A percentile compares a stretch with the other conserved stretches of the same genome.
Conservation (phyloP, 2,113 vertebrate genomes). For the Caloenas nicobarica region DNA sequence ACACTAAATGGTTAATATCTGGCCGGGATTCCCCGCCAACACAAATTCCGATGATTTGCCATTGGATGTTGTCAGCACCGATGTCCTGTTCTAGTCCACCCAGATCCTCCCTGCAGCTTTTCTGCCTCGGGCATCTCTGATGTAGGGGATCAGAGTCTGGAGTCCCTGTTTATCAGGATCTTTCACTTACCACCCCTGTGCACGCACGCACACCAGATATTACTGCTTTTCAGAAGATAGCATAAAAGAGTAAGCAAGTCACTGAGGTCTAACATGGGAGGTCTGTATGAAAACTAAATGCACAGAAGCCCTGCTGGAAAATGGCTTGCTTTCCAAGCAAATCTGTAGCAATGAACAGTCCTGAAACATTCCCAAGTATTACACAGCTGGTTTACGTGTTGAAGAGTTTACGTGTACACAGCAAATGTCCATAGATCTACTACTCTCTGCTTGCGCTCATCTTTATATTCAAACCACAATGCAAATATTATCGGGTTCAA, state of each 20-base stretch:
- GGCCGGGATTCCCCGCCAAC: conserved; percentile 34
- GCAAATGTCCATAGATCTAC: not conserved
- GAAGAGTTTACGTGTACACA: not conserved
- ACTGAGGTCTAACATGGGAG: not conserved
- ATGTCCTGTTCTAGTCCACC: conserved; percentile 12
- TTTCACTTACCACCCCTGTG: not conserved
- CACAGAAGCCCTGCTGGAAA: not conserved
- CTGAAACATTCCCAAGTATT: not conserved
- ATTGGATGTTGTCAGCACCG: conserved; percentile 37
- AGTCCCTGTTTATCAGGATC: not conserved
- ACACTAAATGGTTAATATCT: not conserved
- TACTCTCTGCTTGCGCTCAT: not conserved
- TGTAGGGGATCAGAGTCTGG: not conserved
- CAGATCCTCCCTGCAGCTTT: conserved; percentile 41
- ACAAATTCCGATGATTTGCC: conserved; percentile 30
- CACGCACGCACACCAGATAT: not conserved
- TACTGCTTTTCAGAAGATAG: not conserved
- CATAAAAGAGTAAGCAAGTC: not conserved
- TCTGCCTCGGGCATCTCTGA: conserved; percentile 20
- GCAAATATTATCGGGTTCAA: not conserved
- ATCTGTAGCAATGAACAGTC: not conserved
- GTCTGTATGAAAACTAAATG: not conserved
- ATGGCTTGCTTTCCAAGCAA: not conserved
- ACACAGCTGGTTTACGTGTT: not conserved
- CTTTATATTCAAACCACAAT: not conserved